Conservation (phyloP, 37 sponge, comb jelly and placozoan genomes). For the Mnemiopsis leidyi region DNA sequence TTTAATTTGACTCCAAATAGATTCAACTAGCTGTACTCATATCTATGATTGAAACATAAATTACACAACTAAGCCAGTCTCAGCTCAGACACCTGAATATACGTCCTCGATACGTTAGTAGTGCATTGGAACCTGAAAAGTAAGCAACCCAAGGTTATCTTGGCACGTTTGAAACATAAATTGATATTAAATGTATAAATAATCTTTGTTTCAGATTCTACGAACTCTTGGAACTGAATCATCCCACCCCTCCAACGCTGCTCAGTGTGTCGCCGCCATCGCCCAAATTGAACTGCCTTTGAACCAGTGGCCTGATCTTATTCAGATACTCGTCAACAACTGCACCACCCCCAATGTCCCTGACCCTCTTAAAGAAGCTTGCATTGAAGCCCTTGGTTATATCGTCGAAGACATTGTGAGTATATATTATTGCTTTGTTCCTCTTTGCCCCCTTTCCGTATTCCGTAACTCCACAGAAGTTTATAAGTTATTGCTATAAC, state of each 20-base stretch:
- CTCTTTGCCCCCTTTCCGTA: too few relatives aligned
- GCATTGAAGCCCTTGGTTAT: slow-evolving; percentile 86
- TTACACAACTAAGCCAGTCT: too few relatives aligned
- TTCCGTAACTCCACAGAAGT: too few relatives aligned
- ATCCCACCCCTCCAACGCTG: slow-evolving; percentile 77
- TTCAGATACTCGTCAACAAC: slow-evolving; percentile 67
- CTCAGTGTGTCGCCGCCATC: slow-evolving; percentile 92
- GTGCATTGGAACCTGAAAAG: too few relatives aligned
- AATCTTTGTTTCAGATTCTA: slow-evolving; percentile 70
- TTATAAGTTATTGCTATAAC: too few relatives aligned
- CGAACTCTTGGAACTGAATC: slow-evolving; percentile 88
- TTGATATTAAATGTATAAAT: not conserved
- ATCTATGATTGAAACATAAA: too few relatives aligned
- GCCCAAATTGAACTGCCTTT: slow-evolving; percentile 86
- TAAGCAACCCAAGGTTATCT: too few relatives aligned
- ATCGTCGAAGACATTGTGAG: slow-evolving; percentile 92
- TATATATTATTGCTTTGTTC: not conserved
- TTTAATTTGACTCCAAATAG: too few relatives aligned
- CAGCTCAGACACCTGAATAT: too few relatives aligned
- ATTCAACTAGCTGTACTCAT: too few relatives aligned
- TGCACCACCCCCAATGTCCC: slow-evolving; percentile 64
- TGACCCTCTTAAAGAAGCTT: slow-evolving; percentile 85
- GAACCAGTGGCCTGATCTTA: slow-evolving; percentile 82
- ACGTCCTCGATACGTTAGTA: too few relatives aligned
- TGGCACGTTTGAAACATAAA: not conserved